Base-by-base conservation (phyloP, 1,140 invertebrate genomes). In the Anastatus disparis region DNA sequence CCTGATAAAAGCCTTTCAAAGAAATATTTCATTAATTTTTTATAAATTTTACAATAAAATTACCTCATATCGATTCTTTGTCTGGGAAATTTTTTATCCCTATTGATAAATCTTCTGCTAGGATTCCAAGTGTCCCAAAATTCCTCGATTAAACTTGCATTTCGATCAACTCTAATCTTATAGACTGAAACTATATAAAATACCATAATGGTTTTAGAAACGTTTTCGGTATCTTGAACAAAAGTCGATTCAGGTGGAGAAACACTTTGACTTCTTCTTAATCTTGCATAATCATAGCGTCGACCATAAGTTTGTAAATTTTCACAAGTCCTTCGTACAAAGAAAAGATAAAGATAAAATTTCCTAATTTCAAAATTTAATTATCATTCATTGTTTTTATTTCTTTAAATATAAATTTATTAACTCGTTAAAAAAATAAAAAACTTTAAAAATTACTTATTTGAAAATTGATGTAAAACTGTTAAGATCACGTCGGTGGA, bases 111-210 rank as follows among this genome's bases (percentile, higher is more conserved):
- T 7, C 9, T 27, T 6, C 40, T 13, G 38, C 53, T 58, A 0
- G 83, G 82, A 58, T 74, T 81, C 85, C 85, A 86, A 3, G 75
- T 77, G 2, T 84, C 83, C 56, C 85, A 72, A 53, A 73, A 76
- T 26, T 82, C 76, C 0, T 78, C 73, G 2, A 84, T 75, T 3
- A 87, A 55, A 55, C 81, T 85, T 0, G 79, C 74, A 52, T 86
- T 85, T 7, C 81, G 79, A 6, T 70, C 74, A 0, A 79, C 66
- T 3, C 84, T 77, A 24, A 86, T 84, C 38, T 86, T 85, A 48
- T 85, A 86, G 0, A 79, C 75, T 2, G 84, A 79, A 0, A 80
- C 73, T 1, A 82, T 70, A 35, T 82, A 79, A 68, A 82, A 86
- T 0, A 65, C 70, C 13, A 35, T 44, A 0, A 59, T 38, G n/a